phyloP scores from a whole-genome alignment of 2,797 vertebrate genomes.

The Malacoctenus gilli region DNA sequence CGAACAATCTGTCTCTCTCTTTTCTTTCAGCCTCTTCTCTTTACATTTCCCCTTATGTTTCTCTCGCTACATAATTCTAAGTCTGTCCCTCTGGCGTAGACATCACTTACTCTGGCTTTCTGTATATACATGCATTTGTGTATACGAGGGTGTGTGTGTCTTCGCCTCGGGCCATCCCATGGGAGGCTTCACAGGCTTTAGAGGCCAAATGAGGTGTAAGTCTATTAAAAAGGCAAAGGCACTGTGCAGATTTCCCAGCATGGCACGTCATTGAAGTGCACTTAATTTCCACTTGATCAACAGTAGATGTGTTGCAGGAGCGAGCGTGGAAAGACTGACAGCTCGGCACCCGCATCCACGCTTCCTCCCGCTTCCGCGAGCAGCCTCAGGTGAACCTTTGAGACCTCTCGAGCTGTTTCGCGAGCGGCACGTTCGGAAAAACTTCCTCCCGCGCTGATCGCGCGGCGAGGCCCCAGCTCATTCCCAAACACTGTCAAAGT shows the following conservation, averaged over 20 bases:
- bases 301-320: constrained; percentile 67
- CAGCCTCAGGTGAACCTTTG: constrained; percentile 33
- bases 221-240: constrained; percentile 85
- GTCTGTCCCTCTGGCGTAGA: constrained; percentile 38
- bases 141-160: constrained; percentile 49
- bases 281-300: constrained; percentile 82
- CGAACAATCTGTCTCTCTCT: constrained; percentile 24
- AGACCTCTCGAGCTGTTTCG: constrained; percentile 25
- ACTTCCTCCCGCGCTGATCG: constrained; percentile 14
- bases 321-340: constrained; percentile 46
- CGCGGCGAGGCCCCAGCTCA: constrained; percentile 36
- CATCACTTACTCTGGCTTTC: constrained; percentile 51
- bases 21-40: constrained; percentile 5
- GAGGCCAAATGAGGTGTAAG: constrained; percentile 90
- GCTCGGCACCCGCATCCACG: constrained; percentile 42
- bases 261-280: constrained; percentile 80
- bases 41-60: constrained; percentile 3
- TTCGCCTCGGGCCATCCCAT: constrained; percentile 77
- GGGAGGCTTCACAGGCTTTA: constrained; percentile 87
- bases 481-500: constrained; percentile 65
- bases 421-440: constrained; percentile 29
- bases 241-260: constrained; percentile 78
- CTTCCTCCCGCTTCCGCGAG: constrained; percentile 5
- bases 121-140: constrained; percentile 65
- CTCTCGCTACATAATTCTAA: constrained; percentile 23